Base-by-base conservation (phyloP, 2,797 vertebrate species). In the Kryptolebias ocellatus region DNA sequence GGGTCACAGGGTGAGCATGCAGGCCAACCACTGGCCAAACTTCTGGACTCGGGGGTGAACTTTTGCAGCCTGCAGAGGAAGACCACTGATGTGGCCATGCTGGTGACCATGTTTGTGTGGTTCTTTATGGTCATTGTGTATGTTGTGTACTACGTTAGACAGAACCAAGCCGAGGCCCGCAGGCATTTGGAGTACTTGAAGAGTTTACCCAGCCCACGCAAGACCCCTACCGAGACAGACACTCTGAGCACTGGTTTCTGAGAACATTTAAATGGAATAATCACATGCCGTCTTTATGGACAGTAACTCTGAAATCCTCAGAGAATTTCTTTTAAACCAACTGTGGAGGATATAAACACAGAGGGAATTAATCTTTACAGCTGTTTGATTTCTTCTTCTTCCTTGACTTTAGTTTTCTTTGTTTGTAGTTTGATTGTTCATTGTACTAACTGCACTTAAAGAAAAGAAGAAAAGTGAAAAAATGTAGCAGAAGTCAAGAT, bases 21-120 rank as follows among this genome's bases (percentile, higher is more conserved):
- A 0, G 93, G 94, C 0, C 92, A 93, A 27, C 77, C 92, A 0
- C 58, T 95, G 71, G 92, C 93, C 66, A 92, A 89, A 53, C 84
- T 94, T 70, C 67, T 95, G 78, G 86, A 92, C 52, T 87, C 91
- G 0, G 94, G 93, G n/a, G 86, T 95, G 69, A 94, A 95, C 45
- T 94, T 95, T 83, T 95, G 94, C 79, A 91, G 91, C 76, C 53
- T 92, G 58, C 93, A 94, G 81, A 91, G 92, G 62, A 94, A 93
- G 72, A 95, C 93, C 73, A 94, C 92, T 0, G 95, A 95, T 0
- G 52, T 91, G 52, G 93, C 79, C 2, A 94, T 94, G 93, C 87
- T 95, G 80, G 92, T 93, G 70, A 95, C 94, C 0, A 85, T 95
- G 93, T 95, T 94, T 0, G 90, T 90, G 9, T 95, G 95, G 95